A percentile compares a stretch with the other conserved stretches of the same genome.
These are phyloP conservation scores for Paracanthobrama guichenoti DNA, from an alignment of 2,113 vertebrate genomes.

Conservation along the genomic window DNA sequence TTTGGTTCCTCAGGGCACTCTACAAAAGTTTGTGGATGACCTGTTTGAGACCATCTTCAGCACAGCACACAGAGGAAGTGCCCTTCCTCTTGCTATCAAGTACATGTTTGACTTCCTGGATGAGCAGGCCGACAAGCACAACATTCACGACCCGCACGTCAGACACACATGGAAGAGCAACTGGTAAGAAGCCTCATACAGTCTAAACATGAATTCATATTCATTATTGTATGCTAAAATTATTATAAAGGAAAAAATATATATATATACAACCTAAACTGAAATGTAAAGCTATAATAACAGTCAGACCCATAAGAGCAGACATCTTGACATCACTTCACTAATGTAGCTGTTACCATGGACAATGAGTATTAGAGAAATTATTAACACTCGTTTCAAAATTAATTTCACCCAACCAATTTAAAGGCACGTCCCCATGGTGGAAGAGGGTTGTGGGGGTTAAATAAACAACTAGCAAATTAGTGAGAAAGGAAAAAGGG, in stretches of 20 bases:
- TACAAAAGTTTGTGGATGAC: constrained; percentile 98
- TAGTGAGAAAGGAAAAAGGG: constrained; percentile 13
- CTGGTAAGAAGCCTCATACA: constrained; percentile 80
- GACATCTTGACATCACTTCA: constrained; percentile 55
- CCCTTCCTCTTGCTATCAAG: constrained; percentile 96
- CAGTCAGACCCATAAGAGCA: constrained; percentile 57
- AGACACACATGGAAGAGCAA: constrained; percentile 99
- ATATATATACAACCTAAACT: not conserved
- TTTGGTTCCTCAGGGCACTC: constrained; percentile 81
- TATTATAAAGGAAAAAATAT: not conserved
- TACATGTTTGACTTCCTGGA: constrained; percentile 99
- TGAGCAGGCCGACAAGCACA: constrained; percentile 96
- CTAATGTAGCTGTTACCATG: constrained; percentile 58
- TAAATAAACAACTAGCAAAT: constrained; percentile 52
- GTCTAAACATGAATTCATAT: not conserved
- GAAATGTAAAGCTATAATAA: not conserved
- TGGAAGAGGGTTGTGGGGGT: constrained; percentile 68
- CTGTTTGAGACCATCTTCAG: constrained; percentile 99
- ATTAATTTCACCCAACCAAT: constrained; percentile 64
- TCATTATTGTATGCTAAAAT: not conserved
- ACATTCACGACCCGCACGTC: constrained; percentile 95
- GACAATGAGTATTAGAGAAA: constrained; percentile 58
- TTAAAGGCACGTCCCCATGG: constrained; percentile 50
- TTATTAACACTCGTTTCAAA: constrained; percentile 62
- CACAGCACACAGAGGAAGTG: constrained; percentile 94